Evolutionary conservation across 1,140 invertebrate genomes (phyloP), one percentile per base, ranked within the genome.

Genomic region (Leptinotarsa undecemlineata): DNA sequence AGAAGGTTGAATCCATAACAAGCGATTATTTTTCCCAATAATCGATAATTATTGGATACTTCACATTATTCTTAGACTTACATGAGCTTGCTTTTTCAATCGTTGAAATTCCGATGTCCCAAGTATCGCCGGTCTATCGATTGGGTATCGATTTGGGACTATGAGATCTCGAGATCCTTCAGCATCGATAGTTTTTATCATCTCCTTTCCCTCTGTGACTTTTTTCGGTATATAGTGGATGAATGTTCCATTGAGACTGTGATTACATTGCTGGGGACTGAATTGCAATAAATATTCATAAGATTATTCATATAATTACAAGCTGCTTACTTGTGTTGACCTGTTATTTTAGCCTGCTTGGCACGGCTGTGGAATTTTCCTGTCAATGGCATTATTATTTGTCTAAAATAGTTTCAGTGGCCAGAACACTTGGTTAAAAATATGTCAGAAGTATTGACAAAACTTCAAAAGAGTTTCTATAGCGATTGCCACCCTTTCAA

Each of bases 51-150:
- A 63, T 63, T 14, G n/a, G 4, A 21, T 63, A 14, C 19, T 20
- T 33, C 15, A 42, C 3, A 42, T 33, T 11, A 42, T 42, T 42
- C 33, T 11, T 42, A 21, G 1, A 76, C 71, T 78, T 75, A 82
- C 82, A 51, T 79, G 73, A 17, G 81, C 80, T 74, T 84, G 79
- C 23, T 83, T 76, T 51, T 83, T 80, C 2, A 84, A 63, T 62
- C 82, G 74, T 72, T 79, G 15, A 60, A 80, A 83, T 73, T 84
- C 81, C 0, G 76, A 76, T 68, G 75, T 76, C 2, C 78, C 73
- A 14, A 82, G 75, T 60, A 84, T 81, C 19, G 73, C 82, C 0
- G 82, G 83, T 20, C 74, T 74, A 68, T 81, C 82, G 8, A 81
- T 75, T n/a, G 81, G 82, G 15, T 80, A 61, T 68, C 77, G 68